A percentile compares a stretch with the other conserved stretches of the same genome.
These are phyloP conservation scores for Hypena proboscidalis DNA, from an alignment of 2,888 invertebrate species.

Conservation along the genomic window DNA sequence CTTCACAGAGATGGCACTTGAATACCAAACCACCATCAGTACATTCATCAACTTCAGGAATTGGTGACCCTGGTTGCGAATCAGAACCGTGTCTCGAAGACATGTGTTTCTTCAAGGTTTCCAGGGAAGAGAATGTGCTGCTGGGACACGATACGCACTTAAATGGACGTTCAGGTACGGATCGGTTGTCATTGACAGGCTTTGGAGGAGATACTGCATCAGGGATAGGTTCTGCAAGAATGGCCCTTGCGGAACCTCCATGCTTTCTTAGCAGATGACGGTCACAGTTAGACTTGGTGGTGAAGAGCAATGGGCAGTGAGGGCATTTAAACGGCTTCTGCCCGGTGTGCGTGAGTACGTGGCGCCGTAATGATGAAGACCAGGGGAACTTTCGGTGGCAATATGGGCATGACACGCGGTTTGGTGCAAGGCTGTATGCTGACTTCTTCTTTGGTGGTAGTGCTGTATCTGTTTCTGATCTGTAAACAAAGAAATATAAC, in stretches of 20 bases:
- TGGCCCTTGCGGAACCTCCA: slow-evolving; percentile 77
- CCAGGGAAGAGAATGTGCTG: slow-evolving; percentile 92
- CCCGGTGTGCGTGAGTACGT: slow-evolving; percentile 97
- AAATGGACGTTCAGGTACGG: slow-evolving; percentile 91
- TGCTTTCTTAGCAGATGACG: slow-evolving; percentile 96
- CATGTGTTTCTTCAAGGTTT: slow-evolving; percentile 92
- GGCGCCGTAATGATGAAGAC: slow-evolving; percentile 97
- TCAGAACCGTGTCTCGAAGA: slow-evolving; percentile 88
- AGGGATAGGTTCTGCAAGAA: slow-evolving; percentile 71
- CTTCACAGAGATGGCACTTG: slow-evolving; percentile 97
- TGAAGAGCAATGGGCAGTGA: slow-evolving; percentile 96
- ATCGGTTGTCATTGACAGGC: slow-evolving; percentile 76
- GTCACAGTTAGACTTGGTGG: slow-evolving; percentile 98
- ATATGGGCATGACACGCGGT: slow-evolving; percentile 96
- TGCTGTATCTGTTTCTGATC: slow-evolving; percentile 88
- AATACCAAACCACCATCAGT: slow-evolving; percentile 89
- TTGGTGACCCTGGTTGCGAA: slow-evolving; percentile 73
- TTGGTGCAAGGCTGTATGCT: slow-evolving; percentile 97
- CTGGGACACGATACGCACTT: slow-evolving; percentile 93
- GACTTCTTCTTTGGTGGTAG: slow-evolving; percentile 93
- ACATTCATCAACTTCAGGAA: slow-evolving; percentile 59
- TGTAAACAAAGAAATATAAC: slow-evolving; percentile 56
- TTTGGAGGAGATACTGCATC: slow-evolving; percentile 64
- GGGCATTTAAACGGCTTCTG: slow-evolving; percentile 98
- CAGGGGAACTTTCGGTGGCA: slow-evolving; percentile 98